phyloP scores from a whole-genome alignment of 1,140 invertebrate genomes.

The Conus betulinus region DNA sequence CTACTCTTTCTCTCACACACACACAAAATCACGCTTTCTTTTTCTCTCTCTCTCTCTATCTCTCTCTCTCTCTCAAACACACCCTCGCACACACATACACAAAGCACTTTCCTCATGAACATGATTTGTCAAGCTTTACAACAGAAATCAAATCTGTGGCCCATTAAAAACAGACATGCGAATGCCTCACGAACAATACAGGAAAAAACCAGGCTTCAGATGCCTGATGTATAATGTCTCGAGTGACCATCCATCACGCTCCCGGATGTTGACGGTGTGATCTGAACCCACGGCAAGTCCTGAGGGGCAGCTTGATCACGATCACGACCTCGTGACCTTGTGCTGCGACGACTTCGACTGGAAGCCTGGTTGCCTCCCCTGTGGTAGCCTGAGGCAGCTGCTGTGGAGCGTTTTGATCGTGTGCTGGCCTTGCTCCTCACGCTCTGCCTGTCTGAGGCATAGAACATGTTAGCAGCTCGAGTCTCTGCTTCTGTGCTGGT shows the following conservation, averaged over 20 bases:
- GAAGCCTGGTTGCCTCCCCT: conserved; percentile 32
- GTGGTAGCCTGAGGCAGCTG: conserved; percentile 13
- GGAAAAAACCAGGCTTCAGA: too few species aligned
- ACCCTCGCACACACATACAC: neutral
- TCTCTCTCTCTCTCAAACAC: neutral
- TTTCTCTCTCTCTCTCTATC: neutral
- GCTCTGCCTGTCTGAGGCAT: conserved; percentile 65
- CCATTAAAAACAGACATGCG: too few species aligned
- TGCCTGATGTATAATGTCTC: conserved; percentile 22
- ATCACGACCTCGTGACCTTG: conserved; percentile 41
- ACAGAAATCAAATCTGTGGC: too few species aligned
- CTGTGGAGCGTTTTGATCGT: conserved; percentile 55
- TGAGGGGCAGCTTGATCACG: conserved; percentile 52
- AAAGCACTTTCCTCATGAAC: too few species aligned
- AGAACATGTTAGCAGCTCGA: conserved; percentile 55
- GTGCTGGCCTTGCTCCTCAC: conserved; percentile 65
- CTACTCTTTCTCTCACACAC: neutral
- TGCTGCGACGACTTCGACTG: conserved; percentile 52
- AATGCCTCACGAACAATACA: too few species aligned
- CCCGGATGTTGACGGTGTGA: conserved; percentile 63
- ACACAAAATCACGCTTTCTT: neutral
- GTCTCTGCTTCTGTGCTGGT: conserved; percentile 37
- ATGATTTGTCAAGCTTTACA: too few species aligned
- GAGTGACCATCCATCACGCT: conserved; percentile 29
- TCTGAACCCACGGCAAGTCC: conserved; percentile 71